Evolutionary conservation across 2,888 invertebrate genomes (phyloP), one percentile per base, ranked within the genome.

Genomic region (Ernsta delagoae): DNA sequence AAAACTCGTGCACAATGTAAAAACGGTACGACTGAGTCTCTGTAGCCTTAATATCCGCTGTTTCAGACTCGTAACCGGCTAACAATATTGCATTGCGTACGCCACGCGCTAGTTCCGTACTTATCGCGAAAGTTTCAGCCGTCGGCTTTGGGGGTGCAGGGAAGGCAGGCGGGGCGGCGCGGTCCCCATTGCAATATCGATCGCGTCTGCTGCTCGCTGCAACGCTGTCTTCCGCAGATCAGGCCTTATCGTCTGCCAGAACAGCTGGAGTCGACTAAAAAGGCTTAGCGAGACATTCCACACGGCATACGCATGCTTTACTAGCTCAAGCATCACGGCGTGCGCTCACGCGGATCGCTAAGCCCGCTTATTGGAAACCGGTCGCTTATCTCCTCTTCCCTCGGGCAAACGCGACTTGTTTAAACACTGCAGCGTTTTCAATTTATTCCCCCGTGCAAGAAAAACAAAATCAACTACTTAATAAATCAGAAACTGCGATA

Each of bases 61-160:
- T 90, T 91, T 86, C 88, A 90, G 87, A 85, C 90, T 91, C 89
- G 88, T 88, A 91, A 90, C 90, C 87, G 86, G 89, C 90, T 91
- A 92, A 92, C 92, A 92, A 92, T 93, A 92, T 93, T 92, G 92
- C 90, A 86, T 90, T 92, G 92, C 92, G 92, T 93, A 91, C 90
- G 84, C 86, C 87, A 91, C 92, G 91, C 92, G 92, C 88, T 92
- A 91, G 91, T 92, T 92, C 87, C 85, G 89, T 90, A 93, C 92
- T 92, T 92, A 92, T 92, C 92, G 90, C 89, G 86, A 92, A 93
- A 93, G 86, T 93, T 93, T 90, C 92, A 90, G 91, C 87, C 87
- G 79, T 43, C 75, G 75, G 73, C 71, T 66, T 70, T 70, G 84
- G 81, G 48, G 78, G 78, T 70, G 74, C 70, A 70, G 65, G 69